Base-by-base conservation (phyloP, 2,113 vertebrate species). In the Microtus oregoni region DNA sequence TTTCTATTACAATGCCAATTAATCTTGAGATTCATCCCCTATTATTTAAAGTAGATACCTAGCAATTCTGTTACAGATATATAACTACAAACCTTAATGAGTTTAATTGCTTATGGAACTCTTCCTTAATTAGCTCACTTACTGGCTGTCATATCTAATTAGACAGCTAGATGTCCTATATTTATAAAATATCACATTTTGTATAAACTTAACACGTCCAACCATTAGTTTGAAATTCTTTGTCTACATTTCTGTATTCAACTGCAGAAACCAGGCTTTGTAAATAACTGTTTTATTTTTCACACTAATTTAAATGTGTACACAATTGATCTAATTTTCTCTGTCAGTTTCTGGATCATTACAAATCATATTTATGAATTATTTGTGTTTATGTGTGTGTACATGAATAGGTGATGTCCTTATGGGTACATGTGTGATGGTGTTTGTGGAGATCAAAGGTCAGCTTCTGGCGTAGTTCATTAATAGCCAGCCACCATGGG, bases 1-100 rank as follows among this genome's bases (percentile, higher is more conserved):
- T 97, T 73, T 96, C 96, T 98, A 97, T 98, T 98, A 97, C 96
- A 98, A 98, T 96, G 82, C 70, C 97, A 98, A 98, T 98, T 98
- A 98, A 97, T 93, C 96, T 98, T 97, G 79, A 97, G 97, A 98
- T 97, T 95, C 24, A 95, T 22, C 22, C 96, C 96, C 97, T 98
- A 97, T 98, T 97, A 98, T 97, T 98, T 98, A 98, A 98, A 98
- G 96, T 97, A 97, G 98, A 95, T 88, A 93, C 81, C 41, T 87
- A 97, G 96, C 97, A 98, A 98, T 95, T 98, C 97, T 83, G 77
- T 93, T 96, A 96, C 63, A 98, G 70, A 98, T 97, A 92, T 61
- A 97, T 89, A 97, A 97, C 85, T 91, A 11, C 89, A 88, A 97
- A 97, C 55, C 93, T 95, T 98, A 98, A 98, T 98, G 97, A 97